Base-by-base conservation (phyloP, 2,113 vertebrate species). In the Perca flavescens region DNA sequence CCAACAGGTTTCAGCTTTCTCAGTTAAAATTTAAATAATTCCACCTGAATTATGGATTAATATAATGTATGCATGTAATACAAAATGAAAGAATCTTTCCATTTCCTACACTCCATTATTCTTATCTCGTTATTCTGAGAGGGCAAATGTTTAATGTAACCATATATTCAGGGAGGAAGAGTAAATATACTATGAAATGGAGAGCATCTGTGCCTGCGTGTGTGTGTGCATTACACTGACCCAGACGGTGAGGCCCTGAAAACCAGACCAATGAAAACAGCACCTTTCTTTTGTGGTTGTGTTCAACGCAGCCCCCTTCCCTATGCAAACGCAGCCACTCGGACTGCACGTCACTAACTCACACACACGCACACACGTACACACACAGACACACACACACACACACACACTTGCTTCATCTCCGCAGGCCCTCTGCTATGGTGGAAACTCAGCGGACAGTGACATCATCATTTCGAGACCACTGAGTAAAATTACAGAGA, bases 381-480 rank as follows among this genome's bases (percentile, higher is more conserved):
- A 4, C 79, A 61, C 77, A 25, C 25, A 25, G 1, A 25, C 25
- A 25, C 25, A 25, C 25, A 25, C 25, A 25, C 25, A 25, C 52
- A 6, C 28, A 57, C 65, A 82, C 86, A 4, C 79, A 61, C 77
- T 25, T 28, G 2, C 67, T 69, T 80, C 85, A 71, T 60, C 74
- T 84, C 58, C 5, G 28, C 79, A 66, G 77, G 74, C 63, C 47
- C 50, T 86, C 80, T 43, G 87, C 89, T 79, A 67, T 31, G 77
- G 87, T 85, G 89, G 87, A 91, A 90, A 91, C 77, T 84, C 83
- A 87, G 77, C 5, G 79, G 82, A 77, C 73, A 28, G 43, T 90
- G 88, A 93, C 87, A 87, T 91, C 88, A 93, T 87, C 81, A 86
- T 74, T 80, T 66, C 17, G 6, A 86, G 80, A 87, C 78, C 80